Percentiles rank a stretch among this genome's conserved stretches.
These are phyloP conservation scores for Yponomeuta plumbellus DNA, from an alignment of 2,888 invertebrate genomes.

Conservation along the genomic window DNA sequence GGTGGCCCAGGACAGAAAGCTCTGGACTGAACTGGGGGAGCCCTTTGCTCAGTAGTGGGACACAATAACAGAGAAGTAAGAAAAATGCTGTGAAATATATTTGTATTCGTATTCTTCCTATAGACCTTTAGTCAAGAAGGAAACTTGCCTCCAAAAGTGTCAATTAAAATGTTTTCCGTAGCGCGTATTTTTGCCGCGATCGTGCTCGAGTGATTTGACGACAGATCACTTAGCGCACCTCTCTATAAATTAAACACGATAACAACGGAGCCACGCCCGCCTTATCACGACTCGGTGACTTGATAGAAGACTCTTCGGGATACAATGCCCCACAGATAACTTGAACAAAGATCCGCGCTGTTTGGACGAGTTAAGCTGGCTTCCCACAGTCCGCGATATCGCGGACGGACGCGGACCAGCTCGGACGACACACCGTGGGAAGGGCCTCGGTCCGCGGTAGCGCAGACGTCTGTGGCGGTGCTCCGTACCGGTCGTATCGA, in stretches of 20 bases:
- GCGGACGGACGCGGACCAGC: no score
- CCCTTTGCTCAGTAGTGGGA: no score
- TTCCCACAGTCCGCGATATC: no score
- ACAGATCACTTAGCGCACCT: constrained; percentile 7
- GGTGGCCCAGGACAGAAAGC: no score
- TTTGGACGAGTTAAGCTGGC: background rate
- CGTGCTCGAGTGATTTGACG: constrained; percentile 11
- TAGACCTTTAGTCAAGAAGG: background rate
- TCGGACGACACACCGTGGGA: no score
- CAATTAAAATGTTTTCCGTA: background rate
- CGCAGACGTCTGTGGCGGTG: no score
- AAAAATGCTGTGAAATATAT: no score
- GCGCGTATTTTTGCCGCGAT: background rate
- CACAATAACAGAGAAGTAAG: no score
- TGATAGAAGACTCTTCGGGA: background rate
- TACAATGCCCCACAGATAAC: background rate
- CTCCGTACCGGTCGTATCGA: no score
- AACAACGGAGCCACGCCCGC: constrained; percentile 11
- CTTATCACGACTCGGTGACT: background rate
- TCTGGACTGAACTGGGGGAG: no score
- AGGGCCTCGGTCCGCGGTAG: no score
- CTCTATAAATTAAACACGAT: constrained; percentile 13
- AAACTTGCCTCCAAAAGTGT: background rate
- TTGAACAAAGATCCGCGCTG: background rate
- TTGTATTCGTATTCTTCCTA: no score